Base-by-base conservation (phyloP, 2,888 invertebrate species). In the Cheilosia pagana region DNA sequence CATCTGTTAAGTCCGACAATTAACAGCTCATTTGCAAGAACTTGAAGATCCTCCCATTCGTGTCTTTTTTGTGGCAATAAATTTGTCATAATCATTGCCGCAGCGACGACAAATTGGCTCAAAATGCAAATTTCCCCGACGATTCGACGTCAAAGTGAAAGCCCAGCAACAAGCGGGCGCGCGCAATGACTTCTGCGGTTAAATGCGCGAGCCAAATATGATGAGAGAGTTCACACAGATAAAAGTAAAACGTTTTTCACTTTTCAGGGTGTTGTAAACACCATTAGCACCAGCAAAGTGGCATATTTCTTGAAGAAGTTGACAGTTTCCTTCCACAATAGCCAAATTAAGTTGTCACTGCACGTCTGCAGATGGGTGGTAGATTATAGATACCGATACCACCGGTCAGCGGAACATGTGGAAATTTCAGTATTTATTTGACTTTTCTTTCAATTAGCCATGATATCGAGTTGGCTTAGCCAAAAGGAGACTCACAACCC, bases 281-380 rank as follows among this genome's bases (percentile, higher is more conserved):
- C 43, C n/a, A 16, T 45, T 16, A 16, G n/a, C 1, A 71, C 39
- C 16, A 6, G 52, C 28, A 35, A 57, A 45, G 43, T 62, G 68
- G 50, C 70, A 63, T 67, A 59, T 70, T 25, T 55, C 45, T 39
- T 16, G 35, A 41, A 60, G 39, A 53, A 62, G 6, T 62, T 68
- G 62, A 75, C 57, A 68, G 62, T 59, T 83, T 83, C 68, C 78
- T 68, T 83, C 74, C 78, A 63, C 41, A 53, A 65, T 77, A 72
- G 57, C 72, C 57, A 68, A 82, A 77, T 82, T 65, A 55, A 62
- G 35, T 55, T 60, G 72, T 68, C 50, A 23, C 10, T 10, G 19
- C 25, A 53, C 10, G 21, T 62, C 45, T 45, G 12, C 21, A 43
- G 35, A n/a, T 19, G 28, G 10, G 28, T 28, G 28, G 8, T 28